Conservation (phyloP, 2,888 invertebrate species). For the Pachydiplax longipennis region DNA sequence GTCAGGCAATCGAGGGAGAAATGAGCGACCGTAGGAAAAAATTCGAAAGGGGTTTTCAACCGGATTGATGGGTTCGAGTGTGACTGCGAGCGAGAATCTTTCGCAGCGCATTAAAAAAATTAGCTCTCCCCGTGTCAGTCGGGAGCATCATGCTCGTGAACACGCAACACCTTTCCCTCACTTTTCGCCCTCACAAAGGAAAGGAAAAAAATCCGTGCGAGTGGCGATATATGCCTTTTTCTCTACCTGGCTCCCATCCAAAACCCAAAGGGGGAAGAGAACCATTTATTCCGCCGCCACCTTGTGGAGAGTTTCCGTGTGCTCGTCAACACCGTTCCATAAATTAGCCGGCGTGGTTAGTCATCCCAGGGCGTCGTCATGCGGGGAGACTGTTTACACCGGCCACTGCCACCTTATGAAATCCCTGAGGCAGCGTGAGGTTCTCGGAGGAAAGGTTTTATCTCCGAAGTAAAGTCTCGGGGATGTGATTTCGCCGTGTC, state of each 20-base stretch:
- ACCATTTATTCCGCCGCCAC: neutral
- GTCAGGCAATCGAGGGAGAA: neutral
- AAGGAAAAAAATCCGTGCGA: neutral
- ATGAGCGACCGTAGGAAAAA: neutral
- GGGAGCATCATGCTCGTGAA: neutral
- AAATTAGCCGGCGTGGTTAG: neutral
- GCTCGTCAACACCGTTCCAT: neutral
- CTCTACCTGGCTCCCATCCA: neutral
- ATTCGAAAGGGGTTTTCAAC: neutral
- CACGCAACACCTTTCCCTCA: neutral
- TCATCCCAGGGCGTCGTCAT: neutral
- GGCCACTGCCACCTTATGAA: neutral
- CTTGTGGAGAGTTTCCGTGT: neutral
- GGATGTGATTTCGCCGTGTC: neutral
- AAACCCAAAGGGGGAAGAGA: neutral
- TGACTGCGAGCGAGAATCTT: neutral
- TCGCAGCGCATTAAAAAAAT: slow-evolving; percentile 1
- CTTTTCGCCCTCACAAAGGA: neutral
- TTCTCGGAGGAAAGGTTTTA: neutral
- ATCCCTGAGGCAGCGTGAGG: neutral
- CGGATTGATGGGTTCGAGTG: neutral
- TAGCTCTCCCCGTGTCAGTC: neutral
- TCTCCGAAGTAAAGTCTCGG: neutral
- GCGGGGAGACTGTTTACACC: neutral
- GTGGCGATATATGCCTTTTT: neutral